Evolutionary conservation across 1,140 invertebrate genomes (phyloP).

Genomic region (Stratiolaelaps scimitus): DNA sequence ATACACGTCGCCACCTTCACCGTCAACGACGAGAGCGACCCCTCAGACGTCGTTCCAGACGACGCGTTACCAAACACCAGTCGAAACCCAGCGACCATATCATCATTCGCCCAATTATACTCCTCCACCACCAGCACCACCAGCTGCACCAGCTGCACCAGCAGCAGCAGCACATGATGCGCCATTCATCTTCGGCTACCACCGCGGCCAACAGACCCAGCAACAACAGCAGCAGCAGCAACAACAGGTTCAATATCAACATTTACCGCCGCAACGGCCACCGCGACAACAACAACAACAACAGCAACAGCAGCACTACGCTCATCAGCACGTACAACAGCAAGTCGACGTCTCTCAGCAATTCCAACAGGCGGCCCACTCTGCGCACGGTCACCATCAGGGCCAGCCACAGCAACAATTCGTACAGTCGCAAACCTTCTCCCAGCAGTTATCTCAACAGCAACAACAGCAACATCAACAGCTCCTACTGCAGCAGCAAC

Average conservation of each 20-base stretch:
- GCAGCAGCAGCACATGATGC: slow-evolving; percentile 7
- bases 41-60: background rate
- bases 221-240: slow-evolving; percentile 30
- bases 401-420: slow-evolving; percentile 28
- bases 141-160: background rate
- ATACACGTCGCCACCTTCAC: slow-evolving; percentile 1
- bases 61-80: slow-evolving; percentile 1
- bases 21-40: background rate
- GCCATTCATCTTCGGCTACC: slow-evolving; percentile 23
- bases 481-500: background rate
- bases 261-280: background rate
- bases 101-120: slow-evolving; percentile 9
- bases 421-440: slow-evolving; percentile 21
- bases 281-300: slow-evolving; percentile 4
- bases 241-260: slow-evolving; percentile 28
- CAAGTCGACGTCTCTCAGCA: slow-evolving; percentile 2
- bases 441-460: background rate
- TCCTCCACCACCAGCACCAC: background rate
- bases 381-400: slow-evolving; percentile 2
- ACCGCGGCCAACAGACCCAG: slow-evolving; percentile 29
- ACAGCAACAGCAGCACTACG: background rate
- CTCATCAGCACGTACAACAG: slow-evolving; percentile 27
- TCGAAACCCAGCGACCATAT: slow-evolving; percentile 8
- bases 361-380: background rate
- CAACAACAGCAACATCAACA: background rate